Conservation (phyloP, 2,797 vertebrate species). For the Scolopax rusticola region DNA sequence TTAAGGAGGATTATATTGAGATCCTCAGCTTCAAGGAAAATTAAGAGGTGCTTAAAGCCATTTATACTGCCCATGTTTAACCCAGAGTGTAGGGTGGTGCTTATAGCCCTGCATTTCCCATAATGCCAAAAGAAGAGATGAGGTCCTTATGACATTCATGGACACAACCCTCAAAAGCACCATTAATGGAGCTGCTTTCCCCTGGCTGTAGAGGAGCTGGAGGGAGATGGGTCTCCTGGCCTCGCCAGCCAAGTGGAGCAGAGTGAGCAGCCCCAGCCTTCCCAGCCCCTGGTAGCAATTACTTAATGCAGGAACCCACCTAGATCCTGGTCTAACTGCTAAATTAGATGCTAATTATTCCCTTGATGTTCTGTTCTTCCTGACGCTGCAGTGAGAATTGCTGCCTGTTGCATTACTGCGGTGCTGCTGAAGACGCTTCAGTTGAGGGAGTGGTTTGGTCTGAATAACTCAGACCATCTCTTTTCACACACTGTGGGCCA, state of each 20-base stretch:
- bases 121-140: not conserved
- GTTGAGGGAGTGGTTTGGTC: not conserved
- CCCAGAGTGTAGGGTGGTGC: not conserved
- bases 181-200: not conserved
- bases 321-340: not conserved
- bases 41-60: not conserved
- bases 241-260: not conserved
- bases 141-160: not conserved
- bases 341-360: conserved; percentile 11
- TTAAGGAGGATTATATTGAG: not conserved
- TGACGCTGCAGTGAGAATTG: not conserved
- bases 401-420: not conserved
- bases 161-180: not conserved
- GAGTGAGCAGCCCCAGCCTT: not conserved
- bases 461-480: not conserved
- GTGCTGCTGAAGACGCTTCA: not conserved
- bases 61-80: not conserved
- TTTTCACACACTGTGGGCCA: not conserved
- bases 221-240: not conserved
- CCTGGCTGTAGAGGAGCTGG: not conserved
- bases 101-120: not conserved
- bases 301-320: not conserved
- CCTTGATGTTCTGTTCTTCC: not conserved
- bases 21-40: not conserved
- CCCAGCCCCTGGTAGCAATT: not conserved